Percentiles rank a stretch among this genome's conserved stretches.
Evolutionary conservation across 2,888 invertebrate genomes (phyloP).

Genomic region (Trichogramma dendrolimi): DNA sequence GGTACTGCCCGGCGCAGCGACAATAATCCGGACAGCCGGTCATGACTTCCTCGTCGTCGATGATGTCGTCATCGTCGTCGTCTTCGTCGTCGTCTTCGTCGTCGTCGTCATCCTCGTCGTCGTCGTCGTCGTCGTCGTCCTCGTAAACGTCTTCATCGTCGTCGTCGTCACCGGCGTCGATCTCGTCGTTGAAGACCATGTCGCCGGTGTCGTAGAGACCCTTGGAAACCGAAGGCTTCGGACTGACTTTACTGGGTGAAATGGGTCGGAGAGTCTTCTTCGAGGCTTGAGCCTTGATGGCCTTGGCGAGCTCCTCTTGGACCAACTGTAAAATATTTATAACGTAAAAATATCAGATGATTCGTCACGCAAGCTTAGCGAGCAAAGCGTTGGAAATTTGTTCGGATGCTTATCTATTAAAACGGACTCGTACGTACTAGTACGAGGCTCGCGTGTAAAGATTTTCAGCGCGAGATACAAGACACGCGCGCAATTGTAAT

Average conservation of each 20-base stretch:
- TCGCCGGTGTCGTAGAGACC: conserved; percentile 39
- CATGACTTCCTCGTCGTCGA: conserved; percentile 41
- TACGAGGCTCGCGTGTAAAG: too few relatives aligned
- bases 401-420: not conserved
- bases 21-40: conserved; percentile 46
- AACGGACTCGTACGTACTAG: too few relatives aligned
- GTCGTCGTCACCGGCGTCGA: conserved; percentile 20
- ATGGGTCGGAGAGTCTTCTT: conserved; percentile 20
- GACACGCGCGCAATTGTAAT: too few relatives aligned
- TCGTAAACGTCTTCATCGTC: conserved; percentile 22
- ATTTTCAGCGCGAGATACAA: too few relatives aligned
- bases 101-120: conserved; percentile 36
- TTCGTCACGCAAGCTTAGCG: not conserved
- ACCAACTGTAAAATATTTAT: conserved; percentile 25
- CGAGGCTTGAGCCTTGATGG: conserved; percentile 41
- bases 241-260: not conserved
- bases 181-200: conserved; percentile 25
- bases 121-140: conserved; percentile 32
- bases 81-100: conserved; percentile 35
- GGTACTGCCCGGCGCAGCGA: conserved; percentile 42
- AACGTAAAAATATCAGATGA: not conserved
- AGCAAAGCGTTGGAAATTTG: not conserved
- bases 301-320: conserved; percentile 41
- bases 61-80: conserved; percentile 37
- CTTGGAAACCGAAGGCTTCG: conserved; percentile 28